phyloP scores from a whole-genome alignment of 23 tunicate genomes.

The Oikopleura albicans region DNA sequence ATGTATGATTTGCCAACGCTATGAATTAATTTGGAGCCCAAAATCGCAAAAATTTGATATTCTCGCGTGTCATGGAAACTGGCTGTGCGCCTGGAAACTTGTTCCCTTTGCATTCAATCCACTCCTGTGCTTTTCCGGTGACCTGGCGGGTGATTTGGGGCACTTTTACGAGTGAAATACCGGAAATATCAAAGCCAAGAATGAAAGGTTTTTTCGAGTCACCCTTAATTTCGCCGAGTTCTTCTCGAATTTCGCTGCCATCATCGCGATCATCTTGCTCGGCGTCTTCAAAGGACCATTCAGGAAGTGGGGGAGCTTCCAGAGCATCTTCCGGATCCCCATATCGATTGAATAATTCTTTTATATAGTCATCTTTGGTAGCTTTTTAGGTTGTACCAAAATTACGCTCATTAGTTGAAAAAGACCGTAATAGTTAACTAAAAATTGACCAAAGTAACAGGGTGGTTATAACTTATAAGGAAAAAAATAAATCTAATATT shows the following conservation, averaged over 20 bases:
- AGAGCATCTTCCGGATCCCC: slow-evolving; percentile 58
- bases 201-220: slow-evolving; percentile 31
- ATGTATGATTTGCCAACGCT: no score
- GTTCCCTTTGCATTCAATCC: slow-evolving; percentile 53
- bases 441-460: no score
- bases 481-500: no score
- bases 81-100: slow-evolving; percentile 95
- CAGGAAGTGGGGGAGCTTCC: slow-evolving; percentile 52
- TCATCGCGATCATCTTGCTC: not conserved
- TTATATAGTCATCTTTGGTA: slow-evolving; percentile 64
- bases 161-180: slow-evolving; percentile 39
- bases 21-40: not conserved
- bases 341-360: slow-evolving; percentile 52
- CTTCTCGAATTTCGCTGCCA: not conserved
- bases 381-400: no score
- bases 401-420: no score
- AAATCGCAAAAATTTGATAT: slow-evolving; percentile 29
- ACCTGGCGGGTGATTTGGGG: slow-evolving; percentile 61
- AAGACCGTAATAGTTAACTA: no score
- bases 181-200: slow-evolving; percentile 36
- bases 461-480: no score
- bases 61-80: slow-evolving; percentile 60
- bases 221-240: not conserved
- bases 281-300: slow-evolving; percentile 32
- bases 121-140: slow-evolving; percentile 34